A percentile compares a stretch with the other conserved stretches of the same genome.
Conservation (phyloP, 2,888 invertebrate species). For the Andricus curvator region DNA sequence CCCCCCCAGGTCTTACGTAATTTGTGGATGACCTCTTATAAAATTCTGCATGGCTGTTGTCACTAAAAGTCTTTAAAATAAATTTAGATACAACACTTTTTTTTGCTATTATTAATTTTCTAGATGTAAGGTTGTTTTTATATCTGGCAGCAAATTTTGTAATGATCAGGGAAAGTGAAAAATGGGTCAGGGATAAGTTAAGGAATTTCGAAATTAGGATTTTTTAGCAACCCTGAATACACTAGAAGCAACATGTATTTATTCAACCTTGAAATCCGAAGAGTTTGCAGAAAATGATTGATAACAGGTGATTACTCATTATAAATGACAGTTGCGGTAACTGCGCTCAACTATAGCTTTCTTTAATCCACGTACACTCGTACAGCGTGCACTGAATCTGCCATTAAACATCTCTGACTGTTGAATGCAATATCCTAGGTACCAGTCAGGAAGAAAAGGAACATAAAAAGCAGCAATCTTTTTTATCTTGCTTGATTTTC, state of each 20-base stretch:
- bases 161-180: too few species aligned
- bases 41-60: too few species aligned
- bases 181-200: too few species aligned
- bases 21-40: too few species aligned
- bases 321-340: background rate
- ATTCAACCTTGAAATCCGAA: background rate
- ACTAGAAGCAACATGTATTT: background rate
- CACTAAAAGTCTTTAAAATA: too few species aligned
- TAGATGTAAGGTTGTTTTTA: too few species aligned
- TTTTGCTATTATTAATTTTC: too few species aligned
- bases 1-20: too few species aligned
- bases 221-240: background rate
- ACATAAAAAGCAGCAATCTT: background rate
- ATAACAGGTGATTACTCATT: conserved; percentile 3
- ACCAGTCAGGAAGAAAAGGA: background rate
- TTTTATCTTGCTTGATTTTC: background rate
- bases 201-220: too few species aligned
- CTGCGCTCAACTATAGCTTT: background rate
- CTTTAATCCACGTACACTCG: background rate
- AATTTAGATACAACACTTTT: too few species aligned
- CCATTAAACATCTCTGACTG: background rate
- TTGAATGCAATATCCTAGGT: background rate
- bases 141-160: too few species aligned
- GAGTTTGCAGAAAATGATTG: background rate
- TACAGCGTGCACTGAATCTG: background rate